Evolutionary conservation across 2,113 vertebrate genomes (phyloP).

Genomic region (Gambusia holbrooki): DNA sequence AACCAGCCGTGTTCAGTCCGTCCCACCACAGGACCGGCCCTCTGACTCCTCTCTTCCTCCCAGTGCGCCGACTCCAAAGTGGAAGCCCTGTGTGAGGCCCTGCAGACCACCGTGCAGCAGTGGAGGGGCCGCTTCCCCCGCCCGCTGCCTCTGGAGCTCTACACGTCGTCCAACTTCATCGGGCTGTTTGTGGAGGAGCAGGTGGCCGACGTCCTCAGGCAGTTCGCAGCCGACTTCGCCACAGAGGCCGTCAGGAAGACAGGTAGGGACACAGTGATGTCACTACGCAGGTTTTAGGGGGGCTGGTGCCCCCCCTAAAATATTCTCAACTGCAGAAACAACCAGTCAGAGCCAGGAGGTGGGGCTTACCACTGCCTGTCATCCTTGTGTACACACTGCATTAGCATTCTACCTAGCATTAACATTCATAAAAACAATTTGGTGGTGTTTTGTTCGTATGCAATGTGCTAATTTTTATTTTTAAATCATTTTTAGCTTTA

Average conservation of each 20-base stretch:
- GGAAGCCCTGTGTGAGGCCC: constrained; percentile 89
- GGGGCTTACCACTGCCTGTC: no score
- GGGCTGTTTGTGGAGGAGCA: constrained; percentile 96
- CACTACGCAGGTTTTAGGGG: no score
- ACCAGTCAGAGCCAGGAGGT: no score
- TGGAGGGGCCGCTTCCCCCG: constrained; percentile 91
- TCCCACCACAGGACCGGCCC: neutral
- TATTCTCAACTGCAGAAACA: no score
- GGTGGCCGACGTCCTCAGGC: constrained; percentile 91
- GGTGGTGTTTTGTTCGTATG: no score
- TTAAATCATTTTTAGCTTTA: no score
- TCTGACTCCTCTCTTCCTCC: neutral
- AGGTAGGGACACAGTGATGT: constrained; percentile 68
- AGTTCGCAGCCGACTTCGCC: constrained; percentile 91
- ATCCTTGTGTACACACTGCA: no score
- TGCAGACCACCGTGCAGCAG: constrained; percentile 87
- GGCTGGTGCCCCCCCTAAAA: no score
- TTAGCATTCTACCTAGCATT: no score
- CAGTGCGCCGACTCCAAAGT: constrained; percentile 93
- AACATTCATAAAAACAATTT: no score
- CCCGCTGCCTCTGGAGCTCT: constrained; percentile 92
- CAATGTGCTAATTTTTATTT: no score
- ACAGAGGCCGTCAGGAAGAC: constrained; percentile 87
- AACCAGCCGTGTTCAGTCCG: no score
- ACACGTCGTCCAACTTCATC: constrained; percentile 95